Evolutionary conservation across 2,888 invertebrate species (phyloP), one percentile per base, ranked within the genome.

Genomic region (Augochlorella aurata): DNA sequence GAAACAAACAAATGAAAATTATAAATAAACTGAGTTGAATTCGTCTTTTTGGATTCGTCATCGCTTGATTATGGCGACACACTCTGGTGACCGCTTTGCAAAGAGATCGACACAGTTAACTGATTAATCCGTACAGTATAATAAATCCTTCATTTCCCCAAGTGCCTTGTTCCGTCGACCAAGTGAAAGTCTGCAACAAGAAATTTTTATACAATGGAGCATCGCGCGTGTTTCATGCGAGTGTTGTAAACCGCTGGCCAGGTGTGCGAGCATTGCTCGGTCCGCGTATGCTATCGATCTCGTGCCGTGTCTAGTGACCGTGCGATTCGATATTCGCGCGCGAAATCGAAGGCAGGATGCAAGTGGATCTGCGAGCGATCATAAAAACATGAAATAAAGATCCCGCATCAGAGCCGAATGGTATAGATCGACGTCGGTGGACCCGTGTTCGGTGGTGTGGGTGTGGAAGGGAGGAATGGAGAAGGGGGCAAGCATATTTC

Each of bases 361-460:
- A 47, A 65, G 65, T 61, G 73, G 77, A 73, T 67, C 63, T 38
- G 50, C 29, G 67, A 58, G 49, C 58, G 66, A 45, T 50, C 73
- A 77, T 83, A 85, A 88, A 85, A 88, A 85, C 66, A 82, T 85
- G 81, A 87, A 88, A 88, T 88, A 88, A 88, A 87, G 82, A 88
- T 88, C 73, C 76, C 44, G 71, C 77, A 80, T 87, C 70, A 68
- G 74, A 44, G 58, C 44, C 72, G 74, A 68, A 61, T 50, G 70
- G 61, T 68, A 29, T 47, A 69, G 78, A 65, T 65, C 76, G 79
- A 21, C 14, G 67, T 44, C 29, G 14, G 58, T 45, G 52, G 66
- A 52, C 58, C 61, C n/a, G 68, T 79, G 78, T 78, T 84, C 81
- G 72, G 75, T 24, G 47, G 65, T 61, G 61, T 77, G 82, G 81